Evolutionary conservation across 2,797 vertebrate species (phyloP), one percentile per base, ranked within the genome.

Genomic region (Sitta carolinensis): DNA sequence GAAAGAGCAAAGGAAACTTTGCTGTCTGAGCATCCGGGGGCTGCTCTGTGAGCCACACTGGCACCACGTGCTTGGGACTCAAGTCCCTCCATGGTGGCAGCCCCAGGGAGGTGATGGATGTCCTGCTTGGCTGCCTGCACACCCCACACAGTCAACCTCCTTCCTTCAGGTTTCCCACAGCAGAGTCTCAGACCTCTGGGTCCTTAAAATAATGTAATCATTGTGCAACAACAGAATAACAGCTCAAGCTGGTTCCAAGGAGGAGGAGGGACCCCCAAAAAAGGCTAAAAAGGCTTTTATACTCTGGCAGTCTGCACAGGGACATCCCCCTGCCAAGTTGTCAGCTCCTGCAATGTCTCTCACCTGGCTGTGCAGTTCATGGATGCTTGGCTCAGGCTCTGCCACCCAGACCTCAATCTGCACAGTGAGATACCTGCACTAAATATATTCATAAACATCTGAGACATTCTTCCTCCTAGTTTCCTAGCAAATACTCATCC

Each of bases 21-120:
- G 36, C 43, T 50, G 13, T 38, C 57, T 50, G 78, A 75, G 27
- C 16, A 11, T 15, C 17, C 27, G 45, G 57, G 27, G 20, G 27
- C 16, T 2, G 3, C 20, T 45, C 14, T 67, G 40, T 34, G 15
- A 47, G 34, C 27, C 55, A 5, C 30, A 8, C 11, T 48, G 55
- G 55, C 34, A 20, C 34, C 34, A 3, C 16, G 27, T 59, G 34
- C 27, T 29, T 47, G 38, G 25, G 29, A 30, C 34, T 0, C 1
- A 34, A 47, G 30, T 10, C 40, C 20, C n/a, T 14, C 40, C 1
- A 2, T 2, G 7, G 25, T 1, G 3, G 13, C 0, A 0, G 25
- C 12, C 12, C 25, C 61, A 32, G 68, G 12, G 47, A 47, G 8
- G 8, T 9, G 8, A 26, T 34, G 34, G n/a, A 26, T 58, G 11